These are phyloP conservation scores for Helobdella robusta DNA, from an alignment of 2,888 invertebrate species.

Conservation along the genomic window DNA sequence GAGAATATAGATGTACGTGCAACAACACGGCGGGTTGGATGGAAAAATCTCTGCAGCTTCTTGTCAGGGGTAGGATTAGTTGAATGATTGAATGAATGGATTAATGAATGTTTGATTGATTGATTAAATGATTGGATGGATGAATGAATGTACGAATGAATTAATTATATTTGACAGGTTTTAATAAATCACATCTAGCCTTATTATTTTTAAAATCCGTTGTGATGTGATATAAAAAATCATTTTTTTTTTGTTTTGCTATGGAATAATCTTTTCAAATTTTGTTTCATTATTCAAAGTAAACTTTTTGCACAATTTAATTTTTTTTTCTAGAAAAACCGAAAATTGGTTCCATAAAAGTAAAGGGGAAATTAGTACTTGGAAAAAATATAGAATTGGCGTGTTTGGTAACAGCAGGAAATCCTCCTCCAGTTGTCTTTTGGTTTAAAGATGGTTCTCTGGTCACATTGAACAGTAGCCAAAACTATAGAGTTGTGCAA, in stretches of 20 bases:
- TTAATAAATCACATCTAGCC: too few relatives aligned
- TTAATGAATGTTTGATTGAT: too few relatives aligned
- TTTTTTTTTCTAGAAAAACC: constrained; percentile 41
- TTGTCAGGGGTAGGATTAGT: constrained; percentile 36
- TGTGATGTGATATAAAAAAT: too few relatives aligned
- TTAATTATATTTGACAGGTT: too few relatives aligned
- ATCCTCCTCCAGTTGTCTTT: constrained; percentile 38
- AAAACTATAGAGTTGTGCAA: constrained; percentile 39
- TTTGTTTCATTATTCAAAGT: too few relatives aligned
- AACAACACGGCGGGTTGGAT: constrained; percentile 36
- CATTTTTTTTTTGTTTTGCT: too few relatives aligned
- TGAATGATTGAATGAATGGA: not conserved
- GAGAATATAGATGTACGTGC: constrained; percentile 40
- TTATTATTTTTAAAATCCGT: too few relatives aligned
- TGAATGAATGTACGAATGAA: too few relatives aligned
- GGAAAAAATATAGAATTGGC: constrained; percentile 37
- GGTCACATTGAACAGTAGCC: constrained; percentile 33
- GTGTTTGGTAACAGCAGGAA: constrained; percentile 38
- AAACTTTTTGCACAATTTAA: too few relatives aligned
- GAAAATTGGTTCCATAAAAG: constrained; percentile 35
- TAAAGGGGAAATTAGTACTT: constrained; percentile 37
- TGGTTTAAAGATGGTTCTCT: constrained; percentile 37
- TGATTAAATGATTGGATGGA: too few relatives aligned
- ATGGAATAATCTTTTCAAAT: too few relatives aligned
- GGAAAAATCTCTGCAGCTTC: constrained; percentile 33